These are phyloP conservation scores for Pogonomyrmex barbatus DNA, from an alignment of 1,140 invertebrate species.

Conservation along the genomic window DNA sequence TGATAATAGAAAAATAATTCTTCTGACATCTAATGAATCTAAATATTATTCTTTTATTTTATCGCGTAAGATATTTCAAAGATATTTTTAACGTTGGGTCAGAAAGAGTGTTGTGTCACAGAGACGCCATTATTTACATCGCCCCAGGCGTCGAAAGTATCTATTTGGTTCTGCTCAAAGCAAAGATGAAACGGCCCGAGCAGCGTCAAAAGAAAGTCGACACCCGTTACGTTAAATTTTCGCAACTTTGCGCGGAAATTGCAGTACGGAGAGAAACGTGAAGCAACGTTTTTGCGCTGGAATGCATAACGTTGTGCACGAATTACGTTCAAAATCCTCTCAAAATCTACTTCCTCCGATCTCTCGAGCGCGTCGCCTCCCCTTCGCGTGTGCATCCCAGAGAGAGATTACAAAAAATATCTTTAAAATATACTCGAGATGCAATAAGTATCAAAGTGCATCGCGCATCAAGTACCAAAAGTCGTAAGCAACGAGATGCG, in stretches of 20 bases:
- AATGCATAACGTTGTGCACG: constrained; percentile 11
- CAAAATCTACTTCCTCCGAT: constrained; percentile 4
- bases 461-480: neutral
- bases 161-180: constrained; percentile 28
- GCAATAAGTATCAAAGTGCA: neutral
- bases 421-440: neutral
- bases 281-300: constrained; percentile 22
- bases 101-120: constrained; percentile 1
- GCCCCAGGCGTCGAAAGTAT: constrained; percentile 34
- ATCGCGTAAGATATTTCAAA: neutral
- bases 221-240: constrained; percentile 59
- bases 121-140: constrained; percentile 45
- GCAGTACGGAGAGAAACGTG: constrained; percentile 13
- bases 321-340: constrained; percentile 7
- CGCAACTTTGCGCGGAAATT: constrained; percentile 31
- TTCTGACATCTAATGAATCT: neutral
- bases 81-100: constrained; percentile 19
- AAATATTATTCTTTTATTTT: neutral
- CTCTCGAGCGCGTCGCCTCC: neutral
- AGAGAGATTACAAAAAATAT: neutral
- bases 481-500: neutral
- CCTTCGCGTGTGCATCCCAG: neutral
- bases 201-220: constrained; percentile 44
- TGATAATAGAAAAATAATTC: constrained; percentile 1
- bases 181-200: neutral